Base-by-base conservation (phyloP, 2,797 vertebrate species). In the Neomorphus geoffroyi region DNA sequence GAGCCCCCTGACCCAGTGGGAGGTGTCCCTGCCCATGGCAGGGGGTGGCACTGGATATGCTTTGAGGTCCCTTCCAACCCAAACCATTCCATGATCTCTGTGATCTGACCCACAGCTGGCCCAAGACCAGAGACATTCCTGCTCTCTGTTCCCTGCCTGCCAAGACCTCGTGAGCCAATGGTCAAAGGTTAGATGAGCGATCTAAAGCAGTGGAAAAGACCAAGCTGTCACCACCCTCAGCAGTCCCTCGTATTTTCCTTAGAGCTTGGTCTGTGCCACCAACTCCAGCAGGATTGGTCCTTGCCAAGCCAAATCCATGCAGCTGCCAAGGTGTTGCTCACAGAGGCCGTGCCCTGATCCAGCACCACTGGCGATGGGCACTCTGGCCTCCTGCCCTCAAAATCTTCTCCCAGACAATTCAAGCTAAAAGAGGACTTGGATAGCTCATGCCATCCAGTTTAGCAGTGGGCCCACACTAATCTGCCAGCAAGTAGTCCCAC, bases 261-360 rank as follows among this genome's bases (percentile, higher is more conserved):
- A 2, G 58, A 41, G 84, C 3, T 0, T 13, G 0, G 24, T 1
- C 41, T 7, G 35, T 30, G 64, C 35, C 2, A 15, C 90, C 24
- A 28, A 26, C 50, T 65, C 61, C 1, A 0, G 23, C 21, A 1
- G 0, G 12, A 41, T 27, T 21, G 0, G 4, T 45, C 35, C 57
- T 80, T 61, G 88, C 54, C 73, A 45, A 65, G 67, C 26, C 35
- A 22, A 48, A 69, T 32, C 39, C 32, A 3, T 2, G 51, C 17
- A 24, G n/a, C 62, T 72, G 67, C 84, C 87, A 61, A 35, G 71
- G 11, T 26, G 51, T 62, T 67, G 70, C 87, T 72, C 7, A 5
- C 18, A 51, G 81, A 53, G 24, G 54, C 66, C 3, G 0, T 2
- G 22, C 53, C 67, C 27, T 1, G 0, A 37, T 67, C 48, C 48